phyloP scores from a whole-genome alignment of 2,113 vertebrate genomes.

The Physeter macrocephalus region DNA sequence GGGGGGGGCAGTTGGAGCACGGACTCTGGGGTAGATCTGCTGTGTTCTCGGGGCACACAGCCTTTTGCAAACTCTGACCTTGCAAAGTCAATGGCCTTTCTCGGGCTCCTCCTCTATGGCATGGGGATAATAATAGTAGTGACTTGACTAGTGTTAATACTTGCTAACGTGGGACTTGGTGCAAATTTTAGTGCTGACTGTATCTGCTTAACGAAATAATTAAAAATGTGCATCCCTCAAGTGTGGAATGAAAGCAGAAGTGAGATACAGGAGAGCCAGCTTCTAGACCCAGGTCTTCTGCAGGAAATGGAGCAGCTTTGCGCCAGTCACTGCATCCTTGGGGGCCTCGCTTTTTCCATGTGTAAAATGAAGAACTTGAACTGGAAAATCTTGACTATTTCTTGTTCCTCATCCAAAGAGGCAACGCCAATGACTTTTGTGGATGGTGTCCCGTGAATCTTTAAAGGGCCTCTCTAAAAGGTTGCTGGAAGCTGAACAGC shows the following conservation, averaged over 20 bases:
- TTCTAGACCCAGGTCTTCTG: background rate
- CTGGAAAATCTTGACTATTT: background rate
- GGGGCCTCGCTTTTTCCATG: background rate
- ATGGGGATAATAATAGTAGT: too few relatives aligned
- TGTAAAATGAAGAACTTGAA: background rate
- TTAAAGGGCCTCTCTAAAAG: fast-evolving
- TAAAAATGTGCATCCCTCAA: background rate
- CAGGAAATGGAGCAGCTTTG: fast-evolving
- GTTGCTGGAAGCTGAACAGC: background rate
- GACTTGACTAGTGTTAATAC: background rate
- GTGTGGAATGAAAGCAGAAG: fast-evolving
- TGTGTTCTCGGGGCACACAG: background rate
- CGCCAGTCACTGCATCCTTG: background rate
- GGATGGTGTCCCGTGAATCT: background rate
- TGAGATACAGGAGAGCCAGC: background rate
- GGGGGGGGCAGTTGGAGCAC: background rate
- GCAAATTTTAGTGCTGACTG: background rate
- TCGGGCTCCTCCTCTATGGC: background rate
- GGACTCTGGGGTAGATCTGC: background rate
- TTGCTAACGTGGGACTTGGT: fast-evolving
- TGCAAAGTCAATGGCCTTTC: background rate
- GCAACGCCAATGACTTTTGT: fast-evolving
- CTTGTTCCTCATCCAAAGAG: background rate
- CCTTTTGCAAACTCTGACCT: background rate
- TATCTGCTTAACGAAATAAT: background rate